These are phyloP conservation scores for Cathartes aura DNA, from an alignment of 2,113 vertebrate genomes.

Conservation along the genomic window DNA sequence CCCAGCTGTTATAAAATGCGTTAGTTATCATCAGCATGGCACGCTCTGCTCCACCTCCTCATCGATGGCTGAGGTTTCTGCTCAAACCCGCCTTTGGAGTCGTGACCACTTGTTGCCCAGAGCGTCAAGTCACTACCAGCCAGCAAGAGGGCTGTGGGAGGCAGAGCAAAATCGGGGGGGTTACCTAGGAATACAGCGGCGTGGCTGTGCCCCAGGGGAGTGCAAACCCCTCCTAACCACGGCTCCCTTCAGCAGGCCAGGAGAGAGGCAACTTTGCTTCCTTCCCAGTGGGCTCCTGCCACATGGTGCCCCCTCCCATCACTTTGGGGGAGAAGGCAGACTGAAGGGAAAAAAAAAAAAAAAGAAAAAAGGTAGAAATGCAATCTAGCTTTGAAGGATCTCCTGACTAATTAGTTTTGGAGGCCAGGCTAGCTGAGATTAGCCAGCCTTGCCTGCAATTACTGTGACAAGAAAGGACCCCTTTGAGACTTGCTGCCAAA, in stretches of 20 bases:
- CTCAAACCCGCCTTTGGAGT: not conserved
- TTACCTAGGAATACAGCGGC: not conserved
- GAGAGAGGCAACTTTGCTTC: not conserved
- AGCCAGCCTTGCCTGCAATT: not conserved
- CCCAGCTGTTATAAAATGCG: not conserved
- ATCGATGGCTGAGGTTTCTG: not conserved
- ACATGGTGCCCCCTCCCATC: fast-evolving
- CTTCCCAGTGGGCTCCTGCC: not conserved
- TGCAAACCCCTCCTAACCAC: not conserved
- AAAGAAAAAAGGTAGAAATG: not conserved
- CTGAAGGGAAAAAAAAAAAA: not conserved
- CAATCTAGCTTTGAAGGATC: not conserved
- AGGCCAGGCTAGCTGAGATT: not conserved
- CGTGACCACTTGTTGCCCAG: not conserved
- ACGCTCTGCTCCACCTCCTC: not conserved
- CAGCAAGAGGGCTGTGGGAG: not conserved
- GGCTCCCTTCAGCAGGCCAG: not conserved
- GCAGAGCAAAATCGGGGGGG: fast-evolving
- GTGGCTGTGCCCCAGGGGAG: not conserved
- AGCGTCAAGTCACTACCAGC: not conserved
- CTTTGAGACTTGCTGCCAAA: not conserved
- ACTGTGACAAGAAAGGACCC: not conserved
- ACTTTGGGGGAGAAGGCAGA: not conserved
- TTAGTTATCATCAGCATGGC: not conserved
- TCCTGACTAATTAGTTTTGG: not conserved